These are phyloP conservation scores for Idaea aversata DNA, from an alignment of 2,888 invertebrate species.

Conservation along the genomic window DNA sequence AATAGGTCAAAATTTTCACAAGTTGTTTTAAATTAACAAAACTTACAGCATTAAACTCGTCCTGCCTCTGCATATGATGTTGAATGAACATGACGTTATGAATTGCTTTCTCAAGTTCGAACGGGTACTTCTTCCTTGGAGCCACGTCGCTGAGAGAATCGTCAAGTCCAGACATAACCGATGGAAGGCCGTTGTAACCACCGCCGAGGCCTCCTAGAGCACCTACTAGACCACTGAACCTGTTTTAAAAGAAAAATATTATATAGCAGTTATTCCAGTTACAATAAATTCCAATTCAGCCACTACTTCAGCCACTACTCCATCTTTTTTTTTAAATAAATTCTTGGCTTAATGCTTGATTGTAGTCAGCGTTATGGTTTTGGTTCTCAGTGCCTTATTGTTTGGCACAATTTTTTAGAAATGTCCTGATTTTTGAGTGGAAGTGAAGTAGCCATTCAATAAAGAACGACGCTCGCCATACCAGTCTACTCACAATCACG, in stretches of 20 bases:
- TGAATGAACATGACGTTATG: constrained; percentile 98
- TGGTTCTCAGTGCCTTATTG: too few species aligned
- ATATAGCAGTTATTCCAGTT: too few species aligned
- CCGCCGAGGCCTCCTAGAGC: constrained; percentile 83
- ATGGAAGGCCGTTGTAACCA: constrained; percentile 90
- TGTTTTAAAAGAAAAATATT: constrained; percentile 36
- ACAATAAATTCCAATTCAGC: too few species aligned
- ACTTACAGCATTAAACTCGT: constrained; percentile 95
- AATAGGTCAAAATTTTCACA: neutral
- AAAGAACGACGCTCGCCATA: too few species aligned
- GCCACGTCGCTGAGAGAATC: constrained; percentile 91
- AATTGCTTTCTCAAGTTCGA: constrained; percentile 95
- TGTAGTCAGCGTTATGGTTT: too few species aligned
- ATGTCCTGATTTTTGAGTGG: too few species aligned
- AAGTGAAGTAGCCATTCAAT: too few species aligned
- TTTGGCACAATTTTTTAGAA: too few species aligned
- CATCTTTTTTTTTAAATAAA: too few species aligned
- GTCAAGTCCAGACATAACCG: constrained; percentile 90
- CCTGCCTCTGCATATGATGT: constrained; percentile 96
- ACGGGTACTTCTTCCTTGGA: constrained; percentile 92
- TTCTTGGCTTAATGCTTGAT: too few species aligned
- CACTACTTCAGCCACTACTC: too few species aligned
- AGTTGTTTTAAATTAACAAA: neutral
- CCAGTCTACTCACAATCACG: too few species aligned
- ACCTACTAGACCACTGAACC: constrained; percentile 88